Evolutionary conservation across 1,140 invertebrate species (phyloP), one percentile per base, ranked within the genome.

Genomic region (Eupeodes corollae): DNA sequence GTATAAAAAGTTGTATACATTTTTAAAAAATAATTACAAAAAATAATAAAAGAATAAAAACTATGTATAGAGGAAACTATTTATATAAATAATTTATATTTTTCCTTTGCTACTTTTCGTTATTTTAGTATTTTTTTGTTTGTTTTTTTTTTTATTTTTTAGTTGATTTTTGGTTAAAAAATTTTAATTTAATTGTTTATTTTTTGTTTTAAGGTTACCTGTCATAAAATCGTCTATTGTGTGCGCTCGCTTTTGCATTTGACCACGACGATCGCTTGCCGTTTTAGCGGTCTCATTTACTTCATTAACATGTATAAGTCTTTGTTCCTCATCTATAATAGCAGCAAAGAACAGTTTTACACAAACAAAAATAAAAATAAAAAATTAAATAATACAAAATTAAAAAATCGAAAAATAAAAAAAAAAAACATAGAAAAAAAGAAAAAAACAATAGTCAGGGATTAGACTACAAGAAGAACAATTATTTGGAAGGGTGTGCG

Each of bases 201-300:
- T n/a, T 43, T 5, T 43, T 31, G 13, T 32, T 14, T 26, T 35
- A 35, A 35, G 14, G 33, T 46, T 46, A 51, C 49, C 49, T 51
- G 19, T 43, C 49, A 51, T 51, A 34, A 51, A 51, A 47, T 51
- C 49, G 26, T 51, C 49, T 34, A 51, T 21, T 41, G 49, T 51
- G 35, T 51, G 49, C n/a, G 49, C 49, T 16, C 49, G 44, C 26
- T 42, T 47, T 47, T 51, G 40, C 15, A 42, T 39, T 11, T 38
- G 38, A 18, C 41, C 49, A 26, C 21, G 21, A 14, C 42, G 47
- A 33, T 16, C 26, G 38, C 16, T 30, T 16, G 35, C 44, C 35
- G 47, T 18, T 38, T 44, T 38, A 30, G 41, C 6, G 21, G 30
- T 33, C 18, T 15, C 10, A 39, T 38, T 46, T 41, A 33, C 46